Evolutionary conservation across 1,140 invertebrate species (phyloP), one percentile per base, ranked within the genome.

Genomic region (Penaeus indicus): DNA sequence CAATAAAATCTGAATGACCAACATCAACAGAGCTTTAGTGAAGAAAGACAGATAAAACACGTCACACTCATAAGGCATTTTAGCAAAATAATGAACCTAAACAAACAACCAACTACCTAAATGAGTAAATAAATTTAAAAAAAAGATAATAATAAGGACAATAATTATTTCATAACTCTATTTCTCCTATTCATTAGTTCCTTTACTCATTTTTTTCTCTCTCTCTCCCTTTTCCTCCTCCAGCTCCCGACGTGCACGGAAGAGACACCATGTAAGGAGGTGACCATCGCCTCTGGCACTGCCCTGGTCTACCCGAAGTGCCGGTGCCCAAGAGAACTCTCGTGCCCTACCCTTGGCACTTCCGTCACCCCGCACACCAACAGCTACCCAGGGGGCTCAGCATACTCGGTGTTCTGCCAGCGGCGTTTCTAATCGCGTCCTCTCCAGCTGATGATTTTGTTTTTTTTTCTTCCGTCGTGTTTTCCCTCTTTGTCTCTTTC

Each of bases 341-440:
- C 87, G 25, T 84, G 87, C 69, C 87, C 81, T 16, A 84, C 87
- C 69, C 82, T 88, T 61, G 61, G 54, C 54, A 61, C 60, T 61
- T 19, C 81, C 80, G 27, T 77, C 60, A 63, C 79, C 61, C 81
- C 87, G 22, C 87, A 88, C 62, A 77, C 67, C 69, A 88, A 88
- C 86, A 54, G 61, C 38, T 88, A 84, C 82, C 81, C 87, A 16
- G 22, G 77, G 69, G 87, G 87, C 61, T 60, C 81, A n/a, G 82
- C 87, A 32, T 88, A 88, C 62, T 88, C 87, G 21, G 87, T 88
- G 16, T 69, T 78, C 87, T 88, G 87, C 87, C 87, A 77, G 11
- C 69, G 32, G 7, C 80, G 38, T n/a, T 32, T 11, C 80, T 82
- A 18, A 11, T 42, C 47, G 8, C 80, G 21, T 82, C 80, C 13